Evolutionary conservation across 2,797 vertebrate genomes (phyloP), one percentile per base, ranked within the genome.

Genomic region (Sebastes oblongus): DNA sequence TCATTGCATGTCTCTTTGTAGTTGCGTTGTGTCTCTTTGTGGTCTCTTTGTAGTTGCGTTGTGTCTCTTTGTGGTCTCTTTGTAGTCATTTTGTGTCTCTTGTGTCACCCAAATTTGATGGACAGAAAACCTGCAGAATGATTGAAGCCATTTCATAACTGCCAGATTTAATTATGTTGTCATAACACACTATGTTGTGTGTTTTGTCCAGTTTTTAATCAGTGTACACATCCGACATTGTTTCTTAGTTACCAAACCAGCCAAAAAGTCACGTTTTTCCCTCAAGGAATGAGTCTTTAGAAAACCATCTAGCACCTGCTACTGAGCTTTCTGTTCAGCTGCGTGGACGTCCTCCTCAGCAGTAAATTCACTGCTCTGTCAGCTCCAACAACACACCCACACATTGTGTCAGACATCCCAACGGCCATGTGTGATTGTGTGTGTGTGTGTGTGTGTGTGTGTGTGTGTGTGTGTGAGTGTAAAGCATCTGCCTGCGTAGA

Each of bases 261-360:
- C n/a, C 25, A 58, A 67, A 72, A 74, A 18, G 18, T 67, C 67
- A 39, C 20, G 0, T 36, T 52, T 79, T 24, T 22, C 36, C 32
- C 36, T 56, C 1, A 24, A 52, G 74, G n/a, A 61, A n/a, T 0
- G 56, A 77, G 58, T 79, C 36, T 64, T 25, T 22, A 61, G 46
- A 70, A 75, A 86, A 56, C 36, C 22, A 46, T 80, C 42, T 10
- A 71, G 60, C 80, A 88, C 82, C 85, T 89, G 83, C 85, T 72
- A 3, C 83, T 71, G 66, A 83, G 75, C 29, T 75, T 54, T 80
- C 55, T 14, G 27, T 71, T 80, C 69, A 78, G 80, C 68, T 60
- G 71, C 69, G 79, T n/a, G 55, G 39, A 66, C 27, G 2, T 77
- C 20, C 5, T 77, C 20, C 7, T 55, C 77, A 27, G 76, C 81